Conservation (phyloP, 2,113 vertebrate genomes). For the Collichthys lucidus region DNA sequence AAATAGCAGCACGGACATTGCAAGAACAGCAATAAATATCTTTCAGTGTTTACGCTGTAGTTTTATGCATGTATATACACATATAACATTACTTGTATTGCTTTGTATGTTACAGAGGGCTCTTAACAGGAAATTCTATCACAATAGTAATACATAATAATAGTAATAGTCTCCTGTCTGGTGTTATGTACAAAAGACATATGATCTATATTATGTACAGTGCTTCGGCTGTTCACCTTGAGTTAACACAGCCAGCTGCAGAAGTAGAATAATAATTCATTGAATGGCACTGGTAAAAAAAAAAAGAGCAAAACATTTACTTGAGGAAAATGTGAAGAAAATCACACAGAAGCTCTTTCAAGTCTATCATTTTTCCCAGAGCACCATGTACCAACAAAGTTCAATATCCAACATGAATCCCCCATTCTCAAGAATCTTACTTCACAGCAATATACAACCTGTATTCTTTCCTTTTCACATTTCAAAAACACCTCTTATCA, state of each 20-base stretch:
- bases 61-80: slow-evolving; percentile 25
- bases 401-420: background rate
- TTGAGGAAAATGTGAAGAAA: slow-evolving; percentile 10
- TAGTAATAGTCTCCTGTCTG: background rate
- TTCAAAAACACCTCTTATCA: slow-evolving; percentile 42
- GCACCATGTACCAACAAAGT: background rate
- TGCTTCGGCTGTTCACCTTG: slow-evolving; percentile 50
- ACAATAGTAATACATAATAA: background rate
- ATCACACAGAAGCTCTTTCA: slow-evolving; percentile 16
- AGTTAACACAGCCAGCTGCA: slow-evolving; percentile 33
- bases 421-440: slow-evolving; percentile 31
- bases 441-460: slow-evolving; percentile 1
- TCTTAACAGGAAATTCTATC: background rate
- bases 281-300: slow-evolving; percentile 39
- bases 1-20: slow-evolving; percentile 22
- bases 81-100: slow-evolving; percentile 7
- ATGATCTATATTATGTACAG: slow-evolving; percentile 38
- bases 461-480: slow-evolving; percentile 24
- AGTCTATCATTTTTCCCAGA: slow-evolving; percentile 38
- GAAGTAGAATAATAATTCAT: slow-evolving; percentile 52
- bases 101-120: slow-evolving; percentile 2
- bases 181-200: slow-evolving; percentile 34
- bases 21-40: slow-evolving; percentile 10
- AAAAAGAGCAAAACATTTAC: slow-evolving; percentile 12
- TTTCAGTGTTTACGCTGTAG: slow-evolving; percentile 18